These are phyloP conservation scores for Ctenoplectra terminalis DNA, from an alignment of 1,140 invertebrate species.

Conservation along the genomic window DNA sequence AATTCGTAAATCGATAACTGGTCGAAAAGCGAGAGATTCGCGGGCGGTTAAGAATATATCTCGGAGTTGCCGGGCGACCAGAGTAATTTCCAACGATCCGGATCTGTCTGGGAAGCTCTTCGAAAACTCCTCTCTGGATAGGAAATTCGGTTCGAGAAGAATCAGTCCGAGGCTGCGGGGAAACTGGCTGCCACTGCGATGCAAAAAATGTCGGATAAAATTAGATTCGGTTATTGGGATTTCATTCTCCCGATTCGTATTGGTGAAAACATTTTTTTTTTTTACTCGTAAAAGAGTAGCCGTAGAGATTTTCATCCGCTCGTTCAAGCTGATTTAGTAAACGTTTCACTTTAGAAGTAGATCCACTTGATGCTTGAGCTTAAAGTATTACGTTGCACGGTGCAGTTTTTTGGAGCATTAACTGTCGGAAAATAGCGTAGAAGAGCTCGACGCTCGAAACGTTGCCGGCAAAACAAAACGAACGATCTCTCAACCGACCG, in stretches of 20 bases:
- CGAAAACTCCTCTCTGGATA: neutral
- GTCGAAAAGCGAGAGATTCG: too few species aligned
- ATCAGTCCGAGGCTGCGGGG: neutral
- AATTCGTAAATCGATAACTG: conserved; percentile 18
- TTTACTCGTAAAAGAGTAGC: too few species aligned
- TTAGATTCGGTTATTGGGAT: conserved; percentile 6
- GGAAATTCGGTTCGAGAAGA: conserved; percentile 5
- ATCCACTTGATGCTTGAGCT: neutral
- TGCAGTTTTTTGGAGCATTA: neutral
- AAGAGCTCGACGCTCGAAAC: neutral
- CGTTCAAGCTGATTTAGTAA: too few species aligned
- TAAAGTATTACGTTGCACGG: neutral
- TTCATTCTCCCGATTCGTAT: neutral
- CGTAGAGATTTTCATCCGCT: too few species aligned
- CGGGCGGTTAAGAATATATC: neutral
- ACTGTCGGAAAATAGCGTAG: neutral
- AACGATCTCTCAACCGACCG: conserved; percentile 15
- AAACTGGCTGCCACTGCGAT: neutral
- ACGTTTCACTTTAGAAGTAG: too few species aligned
- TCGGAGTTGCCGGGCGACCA: neutral
- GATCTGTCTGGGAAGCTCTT: neutral
- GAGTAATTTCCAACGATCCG: conserved; percentile 13
- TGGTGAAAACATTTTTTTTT: too few species aligned
- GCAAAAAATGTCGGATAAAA: neutral
- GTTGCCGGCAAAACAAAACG: too few species aligned